Base-by-base conservation (phyloP, 2,888 invertebrate genomes). In the Nemotelus pantherinus region DNA sequence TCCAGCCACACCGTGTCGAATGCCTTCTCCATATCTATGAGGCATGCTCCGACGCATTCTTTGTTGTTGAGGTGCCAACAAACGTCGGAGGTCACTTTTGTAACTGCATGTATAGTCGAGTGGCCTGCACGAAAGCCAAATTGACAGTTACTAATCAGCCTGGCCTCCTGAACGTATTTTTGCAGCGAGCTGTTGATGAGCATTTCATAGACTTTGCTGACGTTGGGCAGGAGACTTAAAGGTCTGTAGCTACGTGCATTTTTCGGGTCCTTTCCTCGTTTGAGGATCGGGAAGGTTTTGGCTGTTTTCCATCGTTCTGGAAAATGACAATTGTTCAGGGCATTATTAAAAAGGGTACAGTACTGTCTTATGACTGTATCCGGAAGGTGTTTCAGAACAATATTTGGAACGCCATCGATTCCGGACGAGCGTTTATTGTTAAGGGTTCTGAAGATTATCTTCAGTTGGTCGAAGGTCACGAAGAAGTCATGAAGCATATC, bases 131-230 rank as follows among this genome's bases (percentile, higher is more conserved):
- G 79, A 48, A 82, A 83, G 0, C 82, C 83, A 63, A 82, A 83
- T 78, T 83, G 83, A 0, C 58, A 9, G 1, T 82, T 77, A 0
- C 82, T 81, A 0, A 83, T 80, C 0, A 82, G 75, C 0, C 81
- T 76, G 2, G 82, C 78, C 0, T 60, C 10, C 0, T 76, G 55
- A n/a, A 81, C 80, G 10, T 60, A 58, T 2, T 47, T 47, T 0
- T 44, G 9, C 4, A 82, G 75, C 45, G 50, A 10, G 6, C 10
- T 9, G 9, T 77, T 53, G 0, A 83, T 65, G 0, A 80, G 9
- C 1, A 77, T 78, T 80, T 83, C 83, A 44, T 81, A 82, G 0
- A 83, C 44, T 80, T 83, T 82, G 43, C 83, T 81, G 0, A 83
- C 77, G 53, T 82, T 82, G 0, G 82, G 82, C 2, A 82, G 71